Conservation (phyloP, 2,797 vertebrate genomes). For the Propithecus deckenii region DNA sequence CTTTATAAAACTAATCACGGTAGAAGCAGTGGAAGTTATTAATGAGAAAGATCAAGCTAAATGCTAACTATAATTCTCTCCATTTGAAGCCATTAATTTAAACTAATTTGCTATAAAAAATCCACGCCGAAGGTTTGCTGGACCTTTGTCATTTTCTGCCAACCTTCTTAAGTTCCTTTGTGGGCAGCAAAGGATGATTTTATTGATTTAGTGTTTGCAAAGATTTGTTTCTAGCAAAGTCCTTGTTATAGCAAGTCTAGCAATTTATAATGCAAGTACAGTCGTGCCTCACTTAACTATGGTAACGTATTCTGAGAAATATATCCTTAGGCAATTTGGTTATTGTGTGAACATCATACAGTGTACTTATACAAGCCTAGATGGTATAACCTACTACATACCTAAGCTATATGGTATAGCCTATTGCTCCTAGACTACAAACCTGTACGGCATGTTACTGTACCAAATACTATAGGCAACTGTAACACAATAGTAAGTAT, state of each 20-base stretch:
- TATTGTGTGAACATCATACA: not conserved
- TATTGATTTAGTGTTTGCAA: conserved; percentile 63
- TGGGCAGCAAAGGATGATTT: conserved; percentile 9
- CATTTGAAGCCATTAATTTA: conserved; percentile 54
- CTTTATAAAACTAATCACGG: conserved; percentile 18
- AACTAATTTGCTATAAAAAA: conserved; percentile 51
- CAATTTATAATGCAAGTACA: conserved; percentile 38
- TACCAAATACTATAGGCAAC: not conserved
- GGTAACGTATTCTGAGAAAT: not conserved
- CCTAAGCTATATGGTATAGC: not conserved
- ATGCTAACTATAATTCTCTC: conserved; percentile 25
- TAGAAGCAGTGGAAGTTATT: not conserved
- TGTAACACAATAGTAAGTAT: not conserved
- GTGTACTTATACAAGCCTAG: not conserved
- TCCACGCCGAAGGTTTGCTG: not conserved
- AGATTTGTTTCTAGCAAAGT: conserved; percentile 54
- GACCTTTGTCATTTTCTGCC: conserved; percentile 43
- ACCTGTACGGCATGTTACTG: too few relatives aligned
- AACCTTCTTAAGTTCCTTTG: conserved; percentile 43
- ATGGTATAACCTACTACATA: not conserved
- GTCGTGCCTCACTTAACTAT: not conserved
- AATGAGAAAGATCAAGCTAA: conserved; percentile 41
- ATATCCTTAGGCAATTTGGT: not conserved
- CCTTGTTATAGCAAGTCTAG: not conserved
- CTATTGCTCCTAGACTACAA: not conserved